Evolutionary conservation across 2,113 vertebrate species (phyloP), one percentile per base, ranked within the genome.

Genomic region (Eupsittula cactorum): DNA sequence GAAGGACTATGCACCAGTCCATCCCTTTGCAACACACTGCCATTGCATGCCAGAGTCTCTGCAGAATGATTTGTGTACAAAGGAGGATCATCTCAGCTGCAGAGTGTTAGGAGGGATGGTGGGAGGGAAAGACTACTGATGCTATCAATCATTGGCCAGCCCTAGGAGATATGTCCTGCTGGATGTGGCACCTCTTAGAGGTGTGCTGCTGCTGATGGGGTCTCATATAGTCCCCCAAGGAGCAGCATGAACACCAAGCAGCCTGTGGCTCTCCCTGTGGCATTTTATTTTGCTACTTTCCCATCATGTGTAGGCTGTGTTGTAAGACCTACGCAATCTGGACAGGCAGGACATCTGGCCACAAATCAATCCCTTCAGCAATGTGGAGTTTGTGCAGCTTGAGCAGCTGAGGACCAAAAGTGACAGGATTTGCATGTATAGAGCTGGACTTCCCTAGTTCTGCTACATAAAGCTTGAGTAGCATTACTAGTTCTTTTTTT

Each of bases 31-130:
- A 91, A 16, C 24, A 27, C 25, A 15, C 42, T 59, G 50, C 20
- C 29, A 16, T 46, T 80, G n/a, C 47, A 17, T 11, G 71, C 46
- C 18, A 31, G 33, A 37, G 28, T 16, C 46, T 92, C 35, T 46
- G 31, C 37, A 75, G 57, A 70, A 50, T 21, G 16, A 25, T 82
- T 67, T 3, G 1, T 70, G 19, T 41, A 53, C 62, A 52, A 59
- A 49, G 24, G 19, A 59, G 44, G 41, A 64, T 79, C 11, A n/a
- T 46, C 13, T 15, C 16, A 71, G 31, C 62, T 76, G 55, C 41
- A 75, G n/a, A 5, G 13, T 29, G 8, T 79, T 33, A 46, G 41
- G 33, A 82, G 27, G 16, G 13, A 23, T 0, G 0, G 8, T 2
- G 13, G 15, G 13, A 88, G 27, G 39, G 18, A 64, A 16, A 69